Evolutionary conservation across 2,113 vertebrate species (phyloP).

Genomic region (Sceloporus tristichus): DNA sequence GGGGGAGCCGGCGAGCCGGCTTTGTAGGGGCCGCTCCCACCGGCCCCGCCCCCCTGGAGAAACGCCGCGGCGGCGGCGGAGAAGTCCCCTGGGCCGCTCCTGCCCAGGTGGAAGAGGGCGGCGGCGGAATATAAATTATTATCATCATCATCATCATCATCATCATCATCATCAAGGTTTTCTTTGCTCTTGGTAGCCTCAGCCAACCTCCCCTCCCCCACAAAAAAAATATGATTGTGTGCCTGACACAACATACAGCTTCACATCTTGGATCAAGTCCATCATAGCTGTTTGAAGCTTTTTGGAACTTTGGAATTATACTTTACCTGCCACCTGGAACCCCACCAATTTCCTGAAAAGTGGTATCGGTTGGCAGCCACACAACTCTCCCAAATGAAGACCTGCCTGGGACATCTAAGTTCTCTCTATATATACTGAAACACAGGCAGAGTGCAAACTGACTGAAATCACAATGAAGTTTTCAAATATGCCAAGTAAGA

Average conservation of each 20-base stretch:
- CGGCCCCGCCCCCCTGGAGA: too few species aligned
- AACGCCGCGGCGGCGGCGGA: too few species aligned
- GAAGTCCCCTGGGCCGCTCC: too few species aligned
- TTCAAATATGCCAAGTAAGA: conserved; percentile 20
- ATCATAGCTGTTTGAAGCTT: not conserved
- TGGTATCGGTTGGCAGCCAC: not conserved
- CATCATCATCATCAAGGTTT: not conserved
- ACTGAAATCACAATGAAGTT: not conserved
- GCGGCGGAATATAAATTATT: too few species aligned
- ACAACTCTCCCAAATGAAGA: not conserved
- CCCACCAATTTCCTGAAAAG: not conserved
- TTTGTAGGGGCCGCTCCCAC: too few species aligned
- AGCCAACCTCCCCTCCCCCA: too few species aligned
- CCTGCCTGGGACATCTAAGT: not conserved
- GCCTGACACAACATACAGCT: not conserved
- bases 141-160: too few species aligned
- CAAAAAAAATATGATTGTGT: not conserved
- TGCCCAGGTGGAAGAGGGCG: too few species aligned
- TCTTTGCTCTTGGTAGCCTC: not conserved
- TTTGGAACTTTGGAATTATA: not conserved
- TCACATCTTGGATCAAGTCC: not conserved
- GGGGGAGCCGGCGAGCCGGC: too few species aligned
- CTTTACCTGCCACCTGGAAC: not conserved
- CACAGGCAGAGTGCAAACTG: not conserved
- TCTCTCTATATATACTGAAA: not conserved